Conservation (phyloP, 2,888 invertebrate species). For the Meandrusa payeni region DNA sequence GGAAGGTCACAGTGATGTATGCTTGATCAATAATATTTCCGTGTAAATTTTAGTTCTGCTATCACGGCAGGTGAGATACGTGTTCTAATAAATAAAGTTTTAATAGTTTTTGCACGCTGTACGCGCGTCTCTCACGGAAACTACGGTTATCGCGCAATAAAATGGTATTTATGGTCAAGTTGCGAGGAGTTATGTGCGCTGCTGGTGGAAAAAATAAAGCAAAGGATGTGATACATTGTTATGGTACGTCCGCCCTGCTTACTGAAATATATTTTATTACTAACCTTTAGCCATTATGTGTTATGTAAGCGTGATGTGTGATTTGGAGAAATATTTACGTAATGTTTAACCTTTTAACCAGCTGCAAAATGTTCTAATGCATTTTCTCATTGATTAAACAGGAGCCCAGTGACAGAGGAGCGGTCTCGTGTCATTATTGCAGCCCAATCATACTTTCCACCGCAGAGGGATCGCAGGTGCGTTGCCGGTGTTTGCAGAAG, state of each 20-base stretch:
- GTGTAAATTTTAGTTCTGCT: background rate
- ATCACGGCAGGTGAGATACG: background rate
- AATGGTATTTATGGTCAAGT: slow-evolving; percentile 22
- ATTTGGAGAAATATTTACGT: too few species aligned
- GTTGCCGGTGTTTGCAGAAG: too few species aligned
- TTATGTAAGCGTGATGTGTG: too few species aligned
- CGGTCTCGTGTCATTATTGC: too few species aligned
- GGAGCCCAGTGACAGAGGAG: too few species aligned
- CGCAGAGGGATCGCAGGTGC: too few species aligned
- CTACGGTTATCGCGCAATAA: slow-evolving; percentile 21
- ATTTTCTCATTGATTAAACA: too few species aligned
- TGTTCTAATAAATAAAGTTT: slow-evolving; percentile 16
- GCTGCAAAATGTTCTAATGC: too few species aligned
- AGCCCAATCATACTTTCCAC: too few species aligned
- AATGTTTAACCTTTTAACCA: too few species aligned
- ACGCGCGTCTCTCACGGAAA: slow-evolving; percentile 19
- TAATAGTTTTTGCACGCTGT: slow-evolving; percentile 23
- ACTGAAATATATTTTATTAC: slow-evolving; percentile 26
- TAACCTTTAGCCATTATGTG: too few species aligned
- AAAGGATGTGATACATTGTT: slow-evolving; percentile 29
- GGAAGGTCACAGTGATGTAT: too few species aligned
- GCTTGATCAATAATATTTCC: background rate
- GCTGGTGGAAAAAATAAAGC: slow-evolving; percentile 24
- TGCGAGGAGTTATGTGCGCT: slow-evolving; percentile 16
- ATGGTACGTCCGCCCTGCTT: slow-evolving; percentile 14